Evolutionary conservation across 2,888 invertebrate species (phyloP), one percentile per base, ranked within the genome.

Genomic region (Gastrophysa polygoni): DNA sequence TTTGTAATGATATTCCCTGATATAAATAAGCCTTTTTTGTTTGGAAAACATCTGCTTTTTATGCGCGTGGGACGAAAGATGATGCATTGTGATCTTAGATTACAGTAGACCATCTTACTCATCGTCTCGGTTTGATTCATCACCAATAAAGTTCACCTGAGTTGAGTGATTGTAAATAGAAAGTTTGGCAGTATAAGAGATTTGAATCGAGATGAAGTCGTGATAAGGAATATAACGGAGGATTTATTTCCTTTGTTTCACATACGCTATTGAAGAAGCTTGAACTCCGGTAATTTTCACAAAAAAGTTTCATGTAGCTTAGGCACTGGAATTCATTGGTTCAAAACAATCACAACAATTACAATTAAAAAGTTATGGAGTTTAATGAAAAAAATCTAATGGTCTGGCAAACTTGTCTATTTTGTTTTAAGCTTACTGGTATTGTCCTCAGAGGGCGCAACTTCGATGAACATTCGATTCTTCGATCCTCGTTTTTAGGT

Each of bases 101-200:
- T 77, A 76, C 78, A 80, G 77, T 71, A 64, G 72, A 46, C 71
- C 73, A 71, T 59, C 63, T 63, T 49, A 67, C 66, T 66, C 63
- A 57, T 69, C 62, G 50, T 50, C 58, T 54, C 49, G 50, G 10
- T 46, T 54, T 49, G 48, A 24, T 55, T 49, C 16, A 16, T 38
- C 14, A 14, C 38, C 38, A 6, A 38, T 38, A n/a, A 38, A 38
- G 1, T 10, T 60, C 64, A 68, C 68, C 65, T 61, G 60, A 63
- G 57, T 62, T 70, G 68, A 57, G 47, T 54, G 64, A 64, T 68
- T 72, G 71, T 67, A 59, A 75, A 78, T 79, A 80, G 80, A 81
- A 81, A 81, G 81, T 80, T 81, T 79, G 78, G 79, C 80, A 78
- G 77, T n/a, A n/a, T 76, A 76, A 63, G 60, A 67, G 61, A 64